Conservation (phyloP, 2,888 invertebrate species). For the Plutella xylostella region DNA sequence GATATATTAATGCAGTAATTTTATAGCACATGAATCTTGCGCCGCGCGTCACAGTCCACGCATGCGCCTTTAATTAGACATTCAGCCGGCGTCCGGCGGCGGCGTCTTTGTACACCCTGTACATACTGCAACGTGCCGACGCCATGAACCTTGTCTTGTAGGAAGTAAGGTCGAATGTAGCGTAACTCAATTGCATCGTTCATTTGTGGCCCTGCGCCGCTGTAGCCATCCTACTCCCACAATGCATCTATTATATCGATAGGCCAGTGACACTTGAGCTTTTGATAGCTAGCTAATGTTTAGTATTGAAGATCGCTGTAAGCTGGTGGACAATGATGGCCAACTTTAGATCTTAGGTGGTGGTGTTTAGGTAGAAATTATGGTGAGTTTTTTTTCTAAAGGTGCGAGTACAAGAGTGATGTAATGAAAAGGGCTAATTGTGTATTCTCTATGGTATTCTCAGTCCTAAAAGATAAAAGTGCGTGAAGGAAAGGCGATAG, state of each 20-base stretch:
- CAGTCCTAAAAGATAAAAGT: constrained; percentile 32
- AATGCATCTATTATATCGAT: constrained; percentile 48
- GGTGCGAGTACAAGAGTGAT: constrained; percentile 61
- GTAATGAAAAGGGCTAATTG: constrained; percentile 67
- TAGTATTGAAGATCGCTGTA: no score
- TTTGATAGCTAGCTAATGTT: no score
- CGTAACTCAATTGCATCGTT: no score
- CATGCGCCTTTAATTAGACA: constrained; percentile 69
- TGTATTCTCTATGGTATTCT: constrained; percentile 56
- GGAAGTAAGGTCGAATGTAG: no score
- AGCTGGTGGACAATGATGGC: no score
- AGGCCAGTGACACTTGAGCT: no score
- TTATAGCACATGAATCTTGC: constrained; percentile 16
- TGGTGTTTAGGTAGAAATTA: no score
- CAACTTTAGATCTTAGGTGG: no score
- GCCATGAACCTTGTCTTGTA: no score
- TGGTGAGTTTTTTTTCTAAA: constrained; percentile 30
- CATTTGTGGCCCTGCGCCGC: no score
- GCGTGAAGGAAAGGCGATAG: constrained; percentile 34
- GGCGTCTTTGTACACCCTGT: constrained; percentile 52
- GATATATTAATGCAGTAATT: no score
- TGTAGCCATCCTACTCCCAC: constrained; percentile 48
- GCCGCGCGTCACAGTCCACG: constrained; percentile 38
- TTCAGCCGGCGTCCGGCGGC: constrained; percentile 59
- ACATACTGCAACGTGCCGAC: no score